phyloP scores from a whole-genome alignment of 2,113 vertebrate genomes.

The Chunga burmeisteri region DNA sequence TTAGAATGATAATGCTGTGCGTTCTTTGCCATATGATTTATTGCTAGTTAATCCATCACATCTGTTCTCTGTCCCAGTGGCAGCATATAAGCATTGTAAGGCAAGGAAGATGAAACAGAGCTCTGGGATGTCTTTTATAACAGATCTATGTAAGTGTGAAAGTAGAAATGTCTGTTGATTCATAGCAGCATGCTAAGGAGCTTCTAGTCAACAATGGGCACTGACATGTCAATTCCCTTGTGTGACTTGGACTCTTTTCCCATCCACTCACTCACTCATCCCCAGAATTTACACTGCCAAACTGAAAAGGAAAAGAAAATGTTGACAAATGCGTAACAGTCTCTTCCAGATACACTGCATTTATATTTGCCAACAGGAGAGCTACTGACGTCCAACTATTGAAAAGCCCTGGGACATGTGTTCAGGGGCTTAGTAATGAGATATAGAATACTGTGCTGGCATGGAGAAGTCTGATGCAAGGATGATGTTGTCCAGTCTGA shows the following conservation, averaged over 20 bases:
- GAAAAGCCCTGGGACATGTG: not conserved
- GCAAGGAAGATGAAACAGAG: constrained; percentile 53
- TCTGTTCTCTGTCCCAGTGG: constrained; percentile 60
- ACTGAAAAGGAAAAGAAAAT: constrained; percentile 19
- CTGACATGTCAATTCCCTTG: constrained; percentile 42
- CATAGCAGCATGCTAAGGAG: constrained; percentile 32
- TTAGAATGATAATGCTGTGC: constrained; percentile 30
- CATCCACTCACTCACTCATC: not conserved
- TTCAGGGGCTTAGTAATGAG: not conserved
- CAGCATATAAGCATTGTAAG: constrained; percentile 60
- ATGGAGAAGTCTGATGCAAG: not conserved
- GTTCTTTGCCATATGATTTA: constrained; percentile 55
- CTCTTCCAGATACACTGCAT: not conserved
- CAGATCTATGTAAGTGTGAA: constrained; percentile 51
- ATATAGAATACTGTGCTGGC: not conserved
- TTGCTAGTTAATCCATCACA: constrained; percentile 65
- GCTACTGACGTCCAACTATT: not conserved
- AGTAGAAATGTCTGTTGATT: constrained; percentile 42
- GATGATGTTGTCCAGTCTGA: not conserved
- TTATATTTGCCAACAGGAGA: constrained; percentile 8
- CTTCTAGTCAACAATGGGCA: constrained; percentile 47
- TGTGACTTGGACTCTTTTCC: not conserved
- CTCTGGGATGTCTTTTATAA: constrained; percentile 54
- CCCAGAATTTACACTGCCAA: constrained; percentile 18
- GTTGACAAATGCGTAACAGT: constrained; percentile 26